These are phyloP conservation scores for Prolemur simus DNA, from an alignment of 2,113 vertebrate species.

Conservation along the genomic window DNA sequence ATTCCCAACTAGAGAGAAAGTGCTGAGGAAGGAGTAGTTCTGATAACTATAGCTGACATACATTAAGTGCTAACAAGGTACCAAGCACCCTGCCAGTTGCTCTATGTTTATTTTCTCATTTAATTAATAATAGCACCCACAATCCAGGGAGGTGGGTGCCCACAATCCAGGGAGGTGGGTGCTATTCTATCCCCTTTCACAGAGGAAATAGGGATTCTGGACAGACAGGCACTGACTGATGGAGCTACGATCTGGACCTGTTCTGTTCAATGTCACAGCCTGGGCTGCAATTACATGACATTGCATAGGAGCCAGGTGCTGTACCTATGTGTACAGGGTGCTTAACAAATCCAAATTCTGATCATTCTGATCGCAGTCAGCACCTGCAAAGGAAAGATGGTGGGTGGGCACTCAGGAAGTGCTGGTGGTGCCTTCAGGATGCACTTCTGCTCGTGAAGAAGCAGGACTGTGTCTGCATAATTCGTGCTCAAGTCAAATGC, in stretches of 20 bases:
- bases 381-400: background rate
- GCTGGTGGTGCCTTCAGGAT: background rate
- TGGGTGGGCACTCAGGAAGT: background rate
- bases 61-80: background rate
- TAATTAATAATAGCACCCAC: background rate
- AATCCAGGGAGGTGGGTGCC: background rate
- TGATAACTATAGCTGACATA: background rate
- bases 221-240: background rate
- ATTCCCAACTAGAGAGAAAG: background rate
- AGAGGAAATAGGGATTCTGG: background rate
- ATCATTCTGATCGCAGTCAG: background rate
- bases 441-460: background rate
- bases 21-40: background rate
- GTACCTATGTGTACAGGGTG: background rate
- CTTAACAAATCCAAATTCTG: background rate
- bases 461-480: background rate
- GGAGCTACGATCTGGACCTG: background rate
- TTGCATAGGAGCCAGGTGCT: rapidly evolving
- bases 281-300: background rate
- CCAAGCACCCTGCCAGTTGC: background rate
- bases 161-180: background rate
- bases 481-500: background rate
- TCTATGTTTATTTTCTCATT: background rate
- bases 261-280: background rate
- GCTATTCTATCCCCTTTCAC: background rate